Evolutionary conservation across 2,797 vertebrate genomes (phyloP), one percentile per base, ranked within the genome.

Genomic region (Tarsius wallacei): DNA sequence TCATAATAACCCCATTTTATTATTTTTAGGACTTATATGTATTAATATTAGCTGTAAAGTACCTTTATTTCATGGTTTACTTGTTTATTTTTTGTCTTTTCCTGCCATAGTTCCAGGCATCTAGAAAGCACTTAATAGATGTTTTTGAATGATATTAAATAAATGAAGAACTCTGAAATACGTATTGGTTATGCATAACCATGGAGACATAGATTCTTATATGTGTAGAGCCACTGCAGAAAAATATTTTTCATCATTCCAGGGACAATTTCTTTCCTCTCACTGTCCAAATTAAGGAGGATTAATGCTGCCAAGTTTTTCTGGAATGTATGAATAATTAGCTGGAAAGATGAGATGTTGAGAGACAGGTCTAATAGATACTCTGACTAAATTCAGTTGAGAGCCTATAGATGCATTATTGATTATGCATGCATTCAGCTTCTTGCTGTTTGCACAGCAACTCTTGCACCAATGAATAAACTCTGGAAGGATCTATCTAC

Each of bases 291-390:
- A 98, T 42, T 77, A 96, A 96, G 11, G 51, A 71, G 36, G 96
- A 57, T 83, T 97, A 97, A 95, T 91, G 53, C 85, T 98, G 80
- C 63, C 97, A 76, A 97, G 28, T 71, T 98, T 96, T 42, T 63
- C 26, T 97, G 33, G n/a, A 95, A 97, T 97, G 93, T 84, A 55
- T 97, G 97, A 97, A 95, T 97, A 98, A 98, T 97, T 98, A 89
- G 94, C 97, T 95, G 78, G 88, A 97, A 71, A 97, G 85, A 90
- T 77, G 96, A 98, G 64, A 53, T 95, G 97, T 63, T 97, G 81
- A 95, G 88, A 97, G 49, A 87, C 28, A 97, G 47, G 51, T 98
- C 94, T 98, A 96, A 98, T 78, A 98, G 83, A 94, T 93, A 70
- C 53, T 93, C 59, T 94, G 88, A 81, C 22, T 96, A 89, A 98